Evolutionary conservation across 2,113 vertebrate genomes (phyloP).

Genomic region (Cervus canadensis): DNA sequence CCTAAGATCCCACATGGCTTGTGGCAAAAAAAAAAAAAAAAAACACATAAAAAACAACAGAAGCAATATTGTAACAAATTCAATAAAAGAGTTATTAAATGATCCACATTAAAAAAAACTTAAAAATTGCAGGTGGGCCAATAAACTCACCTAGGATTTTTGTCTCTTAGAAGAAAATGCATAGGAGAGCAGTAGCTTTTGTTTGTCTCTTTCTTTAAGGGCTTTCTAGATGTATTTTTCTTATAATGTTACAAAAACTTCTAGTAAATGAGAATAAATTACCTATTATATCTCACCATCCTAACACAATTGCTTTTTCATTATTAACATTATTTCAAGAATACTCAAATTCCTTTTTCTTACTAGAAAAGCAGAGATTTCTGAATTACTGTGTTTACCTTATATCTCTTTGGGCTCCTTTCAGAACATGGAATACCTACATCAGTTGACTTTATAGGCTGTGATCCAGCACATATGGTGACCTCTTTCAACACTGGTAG

Average conservation of each 20-base stretch:
- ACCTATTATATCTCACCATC: not conserved
- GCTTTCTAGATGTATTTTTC: not conserved
- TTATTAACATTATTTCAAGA: constrained; percentile 17
- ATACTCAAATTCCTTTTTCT: not conserved
- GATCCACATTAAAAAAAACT: not conserved
- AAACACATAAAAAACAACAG: not conserved
- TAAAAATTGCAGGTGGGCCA: not conserved
- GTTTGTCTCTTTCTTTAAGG: not conserved
- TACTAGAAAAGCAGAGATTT: not conserved
- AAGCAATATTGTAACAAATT: not conserved
- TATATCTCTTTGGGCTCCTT: constrained; percentile 20
- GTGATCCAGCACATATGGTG: constrained; percentile 97
- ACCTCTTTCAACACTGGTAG: constrained; percentile 92
- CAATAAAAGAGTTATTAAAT: not conserved
- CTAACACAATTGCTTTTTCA: not conserved
- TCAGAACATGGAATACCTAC: constrained; percentile 94
- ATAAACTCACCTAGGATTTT: not conserved
- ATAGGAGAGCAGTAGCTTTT: not conserved
- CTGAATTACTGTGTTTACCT: not conserved
- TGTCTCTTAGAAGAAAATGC: constrained; percentile 4
- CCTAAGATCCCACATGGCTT: not conserved
- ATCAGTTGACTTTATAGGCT: constrained; percentile 95
- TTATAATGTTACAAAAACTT: not conserved
- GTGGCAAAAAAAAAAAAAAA: not conserved
- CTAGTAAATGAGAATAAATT: not conserved